These are phyloP conservation scores for Listrodromus nycthemerus DNA, from an alignment of 2,888 invertebrate species.

Conservation along the genomic window DNA sequence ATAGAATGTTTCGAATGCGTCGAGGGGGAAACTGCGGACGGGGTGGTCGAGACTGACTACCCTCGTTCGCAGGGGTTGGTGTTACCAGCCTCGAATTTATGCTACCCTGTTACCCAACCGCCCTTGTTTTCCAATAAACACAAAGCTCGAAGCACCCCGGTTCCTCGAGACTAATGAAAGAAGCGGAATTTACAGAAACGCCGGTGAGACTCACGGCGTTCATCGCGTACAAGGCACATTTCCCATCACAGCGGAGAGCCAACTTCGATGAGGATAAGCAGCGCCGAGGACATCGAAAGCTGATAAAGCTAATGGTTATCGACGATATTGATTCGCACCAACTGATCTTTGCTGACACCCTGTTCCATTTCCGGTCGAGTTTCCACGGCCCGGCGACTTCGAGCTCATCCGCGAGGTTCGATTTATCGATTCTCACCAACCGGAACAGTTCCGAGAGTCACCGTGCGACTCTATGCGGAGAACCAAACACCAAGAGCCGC, in stretches of 20 bases:
- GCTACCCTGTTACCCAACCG: slow-evolving; percentile 82
- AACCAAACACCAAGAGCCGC: slow-evolving; percentile 9
- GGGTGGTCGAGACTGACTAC: slow-evolving; percentile 64
- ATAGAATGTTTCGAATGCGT: not conserved
- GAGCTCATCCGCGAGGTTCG: slow-evolving; percentile 68
- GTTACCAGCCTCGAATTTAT: slow-evolving; percentile 73
- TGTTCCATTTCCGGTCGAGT: slow-evolving; percentile 82
- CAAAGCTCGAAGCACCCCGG: slow-evolving; percentile 73
- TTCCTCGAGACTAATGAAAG: slow-evolving; percentile 35
- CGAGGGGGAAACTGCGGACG: slow-evolving; percentile 56
- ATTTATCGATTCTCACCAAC: slow-evolving; percentile 75
- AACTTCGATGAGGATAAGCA: not conserved
- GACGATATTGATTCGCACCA: slow-evolving; percentile 64
- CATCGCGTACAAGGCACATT: not conserved
- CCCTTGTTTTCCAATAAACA: slow-evolving; percentile 84
- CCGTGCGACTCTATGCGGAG: slow-evolving; percentile 6
- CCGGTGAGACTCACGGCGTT: not conserved
- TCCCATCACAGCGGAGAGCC: not conserved
- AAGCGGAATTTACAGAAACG: slow-evolving; percentile 32
- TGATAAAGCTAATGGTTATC: slow-evolving; percentile 60
- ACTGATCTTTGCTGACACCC: slow-evolving; percentile 71
- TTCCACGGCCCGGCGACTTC: slow-evolving; percentile 74
- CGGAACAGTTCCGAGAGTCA: not conserved
- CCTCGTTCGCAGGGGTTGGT: slow-evolving; percentile 77
- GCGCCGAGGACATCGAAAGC: slow-evolving; percentile 54